Evolutionary conservation across 2,797 vertebrate genomes (phyloP), one percentile per base, ranked within the genome.

Genomic region (Cyprinodon diabolis): DNA sequence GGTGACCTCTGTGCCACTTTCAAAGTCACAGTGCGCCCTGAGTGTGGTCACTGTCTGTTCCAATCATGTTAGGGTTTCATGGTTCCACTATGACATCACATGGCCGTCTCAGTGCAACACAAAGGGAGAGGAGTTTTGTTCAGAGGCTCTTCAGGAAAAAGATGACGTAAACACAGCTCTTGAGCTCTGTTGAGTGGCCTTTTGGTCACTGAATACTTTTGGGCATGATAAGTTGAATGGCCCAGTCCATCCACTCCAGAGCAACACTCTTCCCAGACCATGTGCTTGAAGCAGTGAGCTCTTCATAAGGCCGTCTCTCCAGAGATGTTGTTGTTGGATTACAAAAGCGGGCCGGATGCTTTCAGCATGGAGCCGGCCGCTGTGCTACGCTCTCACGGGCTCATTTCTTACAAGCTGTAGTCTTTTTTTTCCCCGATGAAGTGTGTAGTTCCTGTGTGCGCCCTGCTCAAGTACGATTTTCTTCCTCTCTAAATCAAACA

Each of bases 281-380:
- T 87, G 84, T 85, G 85, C 85, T 72, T 88, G 82, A 88, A 89
- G 88, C 90, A 85, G 80, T 81, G 89, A 87, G 91, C 84, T 82
- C 92, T 90, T 91, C 88, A 85, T 88, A 85, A 77, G 82, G 84
- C 88, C 68, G 78, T 89, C 93, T 89, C 92, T 94, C 93, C 93
- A 94, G 89, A 90, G 87, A 90, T 93, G 91, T 90, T 95, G 93
- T 93, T 93, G 92, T 94, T 94, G 84, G 90, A 92, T 90, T 92
- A 90, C 92, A 93, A 94, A 94, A 92, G 93, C 85, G 4, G 68
- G 90, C 93, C 79, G 89, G 93, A 94, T 93, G 93, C 93, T 94
- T 95, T 94, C 91, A 92, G 92, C 89, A 90, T 88, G 89, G 91
- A 94, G 92, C 91, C 88, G 73, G 89, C 88, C 84, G 83, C 91